Conservation (phyloP, 1,140 invertebrate species). For the Glomeris maerens region DNA sequence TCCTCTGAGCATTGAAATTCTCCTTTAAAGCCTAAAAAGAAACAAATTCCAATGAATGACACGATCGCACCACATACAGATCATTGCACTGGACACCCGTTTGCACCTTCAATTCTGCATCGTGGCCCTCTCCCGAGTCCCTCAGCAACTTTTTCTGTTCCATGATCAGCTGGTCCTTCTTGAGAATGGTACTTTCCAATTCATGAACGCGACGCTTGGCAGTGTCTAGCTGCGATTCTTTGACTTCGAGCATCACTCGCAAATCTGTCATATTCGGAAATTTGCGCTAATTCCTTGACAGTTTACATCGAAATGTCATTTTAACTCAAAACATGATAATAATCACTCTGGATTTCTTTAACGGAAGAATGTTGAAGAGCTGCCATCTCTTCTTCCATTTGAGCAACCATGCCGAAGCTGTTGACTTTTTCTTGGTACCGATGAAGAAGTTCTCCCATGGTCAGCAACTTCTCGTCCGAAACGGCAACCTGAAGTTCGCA, state of each 20-base stretch:
- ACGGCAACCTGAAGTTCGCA: constrained; percentile 22
- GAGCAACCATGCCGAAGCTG: constrained; percentile 11
- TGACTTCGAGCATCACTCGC: background rate
- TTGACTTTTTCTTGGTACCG: constrained; percentile 23
- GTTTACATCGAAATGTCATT: background rate
- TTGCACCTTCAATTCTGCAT: background rate
- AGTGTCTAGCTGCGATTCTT: background rate
- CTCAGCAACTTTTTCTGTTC: constrained; percentile 1
- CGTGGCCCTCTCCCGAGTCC: background rate
- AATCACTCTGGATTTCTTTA: background rate
- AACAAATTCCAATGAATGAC: background rate
- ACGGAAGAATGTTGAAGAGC: background rate
- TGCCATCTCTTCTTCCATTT: constrained; percentile 21
- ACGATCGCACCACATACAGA: background rate
- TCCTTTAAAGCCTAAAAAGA: constrained; percentile 1
- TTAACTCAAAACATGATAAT: background rate
- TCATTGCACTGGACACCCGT: background rate
- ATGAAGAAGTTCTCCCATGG: constrained; percentile 31
- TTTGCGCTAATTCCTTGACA: background rate
- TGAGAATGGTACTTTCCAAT: background rate
- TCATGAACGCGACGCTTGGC: background rate
- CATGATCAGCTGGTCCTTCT: background rate
- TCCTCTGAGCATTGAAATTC: background rate
- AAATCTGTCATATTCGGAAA: background rate
- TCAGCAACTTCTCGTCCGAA: constrained; percentile 27